Evolutionary conservation across 2,113 vertebrate genomes (phyloP).

Genomic region (Paramisgurnus dabryanus): DNA sequence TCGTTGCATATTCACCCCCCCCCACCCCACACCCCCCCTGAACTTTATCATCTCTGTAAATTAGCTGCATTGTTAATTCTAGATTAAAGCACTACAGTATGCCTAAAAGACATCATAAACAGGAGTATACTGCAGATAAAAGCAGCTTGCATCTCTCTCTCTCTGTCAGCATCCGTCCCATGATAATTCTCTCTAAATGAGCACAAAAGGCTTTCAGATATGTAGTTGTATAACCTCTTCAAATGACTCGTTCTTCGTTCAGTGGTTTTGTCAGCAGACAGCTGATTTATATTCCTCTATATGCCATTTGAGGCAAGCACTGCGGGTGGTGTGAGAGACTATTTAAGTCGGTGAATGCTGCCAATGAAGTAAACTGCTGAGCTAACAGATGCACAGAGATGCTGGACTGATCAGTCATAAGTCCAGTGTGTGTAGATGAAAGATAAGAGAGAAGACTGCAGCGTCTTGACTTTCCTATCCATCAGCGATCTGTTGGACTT

Average conservation of each 20-base stretch:
- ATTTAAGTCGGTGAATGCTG: slow-evolving; percentile 44
- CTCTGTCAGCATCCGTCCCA: slow-evolving; percentile 22
- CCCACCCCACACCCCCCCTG: slow-evolving; percentile 6
- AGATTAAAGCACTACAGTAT: slow-evolving; percentile 19
- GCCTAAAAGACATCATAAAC: slow-evolving; percentile 7
- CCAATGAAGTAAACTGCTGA: slow-evolving; percentile 35
- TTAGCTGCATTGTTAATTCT: slow-evolving; percentile 35
- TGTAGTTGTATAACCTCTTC: slow-evolving; percentile 23
- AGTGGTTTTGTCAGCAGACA: slow-evolving; percentile 39
- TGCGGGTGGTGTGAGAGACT: slow-evolving; percentile 31
- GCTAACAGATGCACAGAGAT: slow-evolving; percentile 27
- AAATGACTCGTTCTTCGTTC: slow-evolving; percentile 10
- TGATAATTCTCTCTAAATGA: slow-evolving; percentile 46
- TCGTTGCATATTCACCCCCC: slow-evolving; percentile 24
- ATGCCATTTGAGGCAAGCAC: slow-evolving; percentile 41
- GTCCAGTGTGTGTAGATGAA: slow-evolving; percentile 10
- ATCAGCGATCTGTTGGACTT: background rate
- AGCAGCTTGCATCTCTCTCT: background rate
- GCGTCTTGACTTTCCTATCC: background rate
- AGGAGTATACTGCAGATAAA: background rate
- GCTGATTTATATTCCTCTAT: slow-evolving; percentile 50
- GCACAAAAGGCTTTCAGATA: slow-evolving; percentile 43
- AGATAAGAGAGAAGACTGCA: slow-evolving; percentile 12
- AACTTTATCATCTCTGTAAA: slow-evolving; percentile 44
- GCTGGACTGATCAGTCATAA: slow-evolving; percentile 21